These are phyloP conservation scores for Stenoptilia bipunctidactyla DNA, from an alignment of 2,888 invertebrate genomes.

Conservation along the genomic window DNA sequence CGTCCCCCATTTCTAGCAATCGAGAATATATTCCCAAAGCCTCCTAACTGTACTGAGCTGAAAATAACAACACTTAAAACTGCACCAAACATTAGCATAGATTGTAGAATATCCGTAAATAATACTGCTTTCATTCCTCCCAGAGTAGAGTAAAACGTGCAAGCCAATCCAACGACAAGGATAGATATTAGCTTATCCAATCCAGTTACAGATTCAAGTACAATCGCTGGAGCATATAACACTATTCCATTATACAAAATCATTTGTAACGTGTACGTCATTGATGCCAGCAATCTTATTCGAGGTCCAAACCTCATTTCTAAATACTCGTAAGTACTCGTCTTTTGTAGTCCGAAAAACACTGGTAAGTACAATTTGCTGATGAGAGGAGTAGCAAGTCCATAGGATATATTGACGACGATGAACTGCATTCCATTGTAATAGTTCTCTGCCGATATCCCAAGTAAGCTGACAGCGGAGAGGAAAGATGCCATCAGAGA, in stretches of 20 bases:
- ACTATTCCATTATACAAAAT: constrained; percentile 92
- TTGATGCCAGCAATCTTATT: constrained; percentile 82
- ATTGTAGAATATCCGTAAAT: constrained; percentile 89
- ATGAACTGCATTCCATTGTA: constrained; percentile 85
- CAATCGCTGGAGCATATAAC: constrained; percentile 92
- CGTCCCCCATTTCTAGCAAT: constrained; percentile 79
- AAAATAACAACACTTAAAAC: constrained; percentile 83
- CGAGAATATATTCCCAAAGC: constrained; percentile 78
- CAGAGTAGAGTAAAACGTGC: constrained; percentile 88
- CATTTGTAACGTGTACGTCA: constrained; percentile 91
- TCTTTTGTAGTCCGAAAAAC: constrained; percentile 84
- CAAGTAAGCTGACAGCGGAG: constrained; percentile 91
- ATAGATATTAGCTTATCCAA: constrained; percentile 80
- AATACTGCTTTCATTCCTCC: constrained; percentile 94
- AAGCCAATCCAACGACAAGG: constrained; percentile 80
- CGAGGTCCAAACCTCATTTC: constrained; percentile 86
- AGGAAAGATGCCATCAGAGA: constrained; percentile 95
- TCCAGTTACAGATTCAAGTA: constrained; percentile 89
- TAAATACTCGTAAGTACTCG: constrained; percentile 93
- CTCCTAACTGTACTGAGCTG: constrained; percentile 78
- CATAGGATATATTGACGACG: constrained; percentile 83
- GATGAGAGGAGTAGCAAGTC: constrained; percentile 81
- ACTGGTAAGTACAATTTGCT: constrained; percentile 86
- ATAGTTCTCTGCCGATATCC: constrained; percentile 91
- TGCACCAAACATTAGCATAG: constrained; percentile 86